Percentiles rank a stretch among this genome's conserved stretches.
Evolutionary conservation across 2,888 invertebrate genomes (phyloP).

Genomic region (Acanthoscelides obtectus): DNA sequence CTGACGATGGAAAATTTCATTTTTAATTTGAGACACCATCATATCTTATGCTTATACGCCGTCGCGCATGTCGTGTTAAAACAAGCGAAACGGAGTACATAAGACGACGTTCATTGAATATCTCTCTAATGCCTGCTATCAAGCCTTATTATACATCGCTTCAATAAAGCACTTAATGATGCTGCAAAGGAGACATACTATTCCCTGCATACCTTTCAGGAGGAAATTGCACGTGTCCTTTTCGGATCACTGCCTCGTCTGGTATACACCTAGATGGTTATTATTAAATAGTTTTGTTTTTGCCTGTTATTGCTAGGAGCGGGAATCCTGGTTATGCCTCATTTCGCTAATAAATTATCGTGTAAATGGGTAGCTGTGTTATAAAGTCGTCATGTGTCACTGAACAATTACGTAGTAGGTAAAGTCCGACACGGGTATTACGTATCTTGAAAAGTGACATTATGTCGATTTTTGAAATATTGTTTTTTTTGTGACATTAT

Average conservation of each 20-base stretch:
- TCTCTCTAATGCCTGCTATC: background rate
- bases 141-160: background rate
- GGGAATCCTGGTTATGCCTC: background rate
- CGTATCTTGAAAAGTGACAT: no score
- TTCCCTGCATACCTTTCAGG: background rate
- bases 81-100: background rate
- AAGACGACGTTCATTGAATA: background rate
- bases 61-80: background rate
- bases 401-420: no score
- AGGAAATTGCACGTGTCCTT: background rate
- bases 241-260: background rate
- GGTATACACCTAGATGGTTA: background rate
- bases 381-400: background rate
- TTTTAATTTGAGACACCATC: background rate
- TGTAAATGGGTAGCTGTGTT: background rate
- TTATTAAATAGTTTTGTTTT: background rate
- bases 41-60: background rate
- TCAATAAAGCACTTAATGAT: background rate
- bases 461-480: no score
- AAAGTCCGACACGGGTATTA: no score
- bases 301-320: background rate
- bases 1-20: no score
- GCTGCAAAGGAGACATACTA: background rate
- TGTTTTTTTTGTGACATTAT: no score
- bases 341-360: background rate